A percentile compares a stretch with the other conserved stretches of the same genome.
phyloP scores from a whole-genome alignment of 2,797 vertebrate genomes.

The Leucoraja ocellata region DNA sequence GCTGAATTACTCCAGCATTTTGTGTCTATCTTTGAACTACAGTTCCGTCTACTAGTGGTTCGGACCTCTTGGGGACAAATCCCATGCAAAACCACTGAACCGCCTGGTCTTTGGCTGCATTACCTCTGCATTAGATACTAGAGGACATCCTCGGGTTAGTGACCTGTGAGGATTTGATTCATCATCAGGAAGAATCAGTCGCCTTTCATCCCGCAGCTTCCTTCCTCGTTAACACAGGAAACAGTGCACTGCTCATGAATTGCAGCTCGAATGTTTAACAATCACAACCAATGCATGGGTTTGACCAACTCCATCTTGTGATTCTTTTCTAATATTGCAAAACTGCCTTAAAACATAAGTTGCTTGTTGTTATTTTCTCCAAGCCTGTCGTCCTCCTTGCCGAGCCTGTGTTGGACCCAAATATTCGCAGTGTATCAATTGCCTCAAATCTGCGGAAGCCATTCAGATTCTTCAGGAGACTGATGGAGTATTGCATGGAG shows the following conservation, averaged over 20 bases:
- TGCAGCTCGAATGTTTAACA: not conserved
- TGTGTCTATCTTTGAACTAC: not conserved
- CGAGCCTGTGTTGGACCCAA: slow-evolving; percentile 69
- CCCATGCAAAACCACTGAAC: not conserved
- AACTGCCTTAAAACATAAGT: not conserved
- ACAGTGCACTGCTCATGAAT: not conserved
- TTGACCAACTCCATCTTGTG: not conserved
- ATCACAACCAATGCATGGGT: not conserved
- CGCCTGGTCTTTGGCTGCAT: not conserved
- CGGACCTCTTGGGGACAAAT: not conserved
- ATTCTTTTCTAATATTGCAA: not conserved
- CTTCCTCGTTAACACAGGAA: too few species aligned
- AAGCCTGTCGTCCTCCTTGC: slow-evolving; percentile 80
- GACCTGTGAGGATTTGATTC: not conserved
- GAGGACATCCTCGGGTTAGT: not conserved
- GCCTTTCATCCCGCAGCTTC: not conserved
- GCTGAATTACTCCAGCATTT: too few species aligned
- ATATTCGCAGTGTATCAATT: slow-evolving; percentile 62
- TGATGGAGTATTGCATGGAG: slow-evolving; percentile 51
- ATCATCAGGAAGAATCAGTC: not conserved
- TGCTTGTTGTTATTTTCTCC: not conserved
- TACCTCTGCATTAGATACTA: not conserved
- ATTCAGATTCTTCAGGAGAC: slow-evolving; percentile 53
- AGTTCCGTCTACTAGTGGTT: not conserved
- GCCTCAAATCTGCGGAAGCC: slow-evolving; percentile 59